Base-by-base conservation (phyloP, 2,797 vertebrate genomes). In the Notamacropus eugenii region DNA sequence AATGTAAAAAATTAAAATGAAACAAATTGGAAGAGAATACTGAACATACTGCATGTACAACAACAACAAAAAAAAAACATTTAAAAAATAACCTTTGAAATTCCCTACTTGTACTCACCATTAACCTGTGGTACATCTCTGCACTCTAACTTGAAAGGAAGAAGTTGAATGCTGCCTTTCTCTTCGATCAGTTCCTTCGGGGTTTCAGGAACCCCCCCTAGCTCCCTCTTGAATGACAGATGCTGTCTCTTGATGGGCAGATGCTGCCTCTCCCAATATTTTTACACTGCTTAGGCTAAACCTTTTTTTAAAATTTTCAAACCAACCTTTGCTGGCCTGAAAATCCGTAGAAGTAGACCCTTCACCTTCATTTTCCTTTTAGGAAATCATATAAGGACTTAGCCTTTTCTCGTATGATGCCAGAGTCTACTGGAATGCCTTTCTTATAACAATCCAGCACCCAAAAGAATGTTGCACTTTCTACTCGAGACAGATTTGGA, bases 251-350 rank as follows among this genome's bases (percentile, higher is more conserved):
- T 46, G 67, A 82, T 40, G 5, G 5, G 67, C n/a, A 40, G n/a
- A 40, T 82, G 67, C 67, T 46, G 67, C 67, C 19, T 82, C n/a
- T 82, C 16, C n/a, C 22, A 40, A 24, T 24, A 10, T n/a, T 82
- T 82, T 40, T 82, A 46, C n/a, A 46, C n/a, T 82, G 28, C n/a
- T 40, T 40, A 82, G 67, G 67, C n/a, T 46, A 82, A 82, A 82
- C 67, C n/a, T 82, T 82, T 82, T 82, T 10, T 82, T 82, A 82
- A 82, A 82, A 82, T 82, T 82, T 82, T 82, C 67, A 82, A 82
- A 82, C 67, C 67, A 82, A n/a, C 67, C 67, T 82, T 82, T 82
- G n/a, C n/a, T 82, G 67, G 67, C 67, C 67, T 82, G 67, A 82
- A 82, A 82, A 82, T 82, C 67, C 19, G n/a, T 24, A 82, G n/a